phyloP scores from a whole-genome alignment of 2,113 vertebrate species.

The Coptodon bakossiorum region DNA sequence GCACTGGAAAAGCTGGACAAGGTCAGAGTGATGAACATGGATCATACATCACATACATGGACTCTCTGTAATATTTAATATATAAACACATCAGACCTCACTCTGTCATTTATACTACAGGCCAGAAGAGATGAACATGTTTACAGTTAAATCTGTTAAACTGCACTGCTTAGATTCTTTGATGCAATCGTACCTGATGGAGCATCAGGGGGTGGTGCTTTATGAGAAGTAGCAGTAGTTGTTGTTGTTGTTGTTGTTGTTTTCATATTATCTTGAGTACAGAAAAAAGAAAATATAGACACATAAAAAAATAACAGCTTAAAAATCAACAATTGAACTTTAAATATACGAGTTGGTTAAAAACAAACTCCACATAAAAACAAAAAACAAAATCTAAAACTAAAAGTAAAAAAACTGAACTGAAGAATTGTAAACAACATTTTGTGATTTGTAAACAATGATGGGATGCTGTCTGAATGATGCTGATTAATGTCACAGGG shows the following conservation, averaged over 20 bases:
- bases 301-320: neutral
- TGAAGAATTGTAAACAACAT: rapidly evolving
- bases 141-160: neutral
- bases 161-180: neutral
- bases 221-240: rapidly evolving
- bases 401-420: neutral
- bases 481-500: neutral
- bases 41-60: neutral
- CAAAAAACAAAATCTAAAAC: neutral
- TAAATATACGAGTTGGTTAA: rapidly evolving
- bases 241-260: neutral
- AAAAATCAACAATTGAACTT: neutral
- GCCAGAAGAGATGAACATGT: neutral
- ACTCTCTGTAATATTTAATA: neutral
- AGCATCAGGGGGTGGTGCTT: rapidly evolving
- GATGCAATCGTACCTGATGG: rapidly evolving
- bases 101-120: neutral
- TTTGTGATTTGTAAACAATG: neutral
- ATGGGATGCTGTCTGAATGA: neutral
- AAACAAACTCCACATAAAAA: neutral
- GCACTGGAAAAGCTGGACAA: neutral
- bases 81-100: neutral
- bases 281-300: rapidly evolving
- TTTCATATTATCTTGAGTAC: rapidly evolving
- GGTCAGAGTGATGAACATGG: neutral